Evolutionary conservation across 1,140 invertebrate species (phyloP), one percentile per base, ranked within the genome.

Genomic region (Drosophila prosaltans): DNA sequence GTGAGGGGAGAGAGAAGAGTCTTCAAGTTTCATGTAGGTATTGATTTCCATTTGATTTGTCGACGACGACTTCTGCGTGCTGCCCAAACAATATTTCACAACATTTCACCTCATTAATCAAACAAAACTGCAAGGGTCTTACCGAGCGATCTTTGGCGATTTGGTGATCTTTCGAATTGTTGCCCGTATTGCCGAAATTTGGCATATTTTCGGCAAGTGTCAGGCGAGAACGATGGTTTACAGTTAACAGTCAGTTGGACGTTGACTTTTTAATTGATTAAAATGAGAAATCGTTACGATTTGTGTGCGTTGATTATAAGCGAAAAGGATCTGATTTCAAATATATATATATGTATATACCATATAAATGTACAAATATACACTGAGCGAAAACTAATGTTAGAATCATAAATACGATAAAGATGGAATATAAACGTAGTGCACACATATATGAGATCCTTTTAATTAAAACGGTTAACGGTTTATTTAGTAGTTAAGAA

Each of bases 191-290:
- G 45, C 54, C 63, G 48, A 65, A 57, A 66, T 63, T 70, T 40
- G 72, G 63, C 77, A 88, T 89, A 89, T 89, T 88, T 88, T 88
- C 54, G 84, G 83, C 83, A 88, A 88, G 83, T 88, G 83, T 88
- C 84, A 88, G 66, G 21, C 43, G 43, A 16, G n/a, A 21, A 45
- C 45, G 21, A 51, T 67, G 65, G 60, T 88, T 84, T 88, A 88
- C 83, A 89, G 83, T 88, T 88, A 88, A 68, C 69, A 51, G 30
- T 28, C 21, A 68, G 43, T 59, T 69, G 84, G 69, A 72, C 88
- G 89, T 81, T 91, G 90, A 86, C 90, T 91, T 91, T 91, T 91
- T 91, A 91, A 91, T 91, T 91, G 90, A 91, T 91, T 91, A 91
- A 91, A 91, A 91, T 91, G 84, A 91, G 89, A 91, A 91, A 90